Evolutionary conservation across 2,797 vertebrate species (phyloP).

Genomic region (Lacerta bilineata): DNA sequence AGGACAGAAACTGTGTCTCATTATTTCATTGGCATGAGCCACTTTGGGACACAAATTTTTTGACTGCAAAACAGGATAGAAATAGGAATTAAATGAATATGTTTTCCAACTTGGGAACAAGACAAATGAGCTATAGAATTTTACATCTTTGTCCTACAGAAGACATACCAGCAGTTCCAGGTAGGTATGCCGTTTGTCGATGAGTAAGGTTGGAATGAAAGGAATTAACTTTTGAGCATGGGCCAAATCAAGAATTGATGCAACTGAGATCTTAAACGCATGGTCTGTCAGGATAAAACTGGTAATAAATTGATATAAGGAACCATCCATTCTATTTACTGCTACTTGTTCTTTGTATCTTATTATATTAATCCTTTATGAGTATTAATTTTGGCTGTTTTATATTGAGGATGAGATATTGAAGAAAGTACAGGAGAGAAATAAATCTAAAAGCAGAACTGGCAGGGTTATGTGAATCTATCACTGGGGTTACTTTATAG

Average conservation of each 20-base stretch:
- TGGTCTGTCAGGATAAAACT: background rate
- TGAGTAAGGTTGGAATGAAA: background rate
- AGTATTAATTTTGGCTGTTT: constrained; percentile 3
- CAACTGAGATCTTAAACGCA: background rate
- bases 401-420: background rate
- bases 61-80: background rate
- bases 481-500: background rate
- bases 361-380: constrained; percentile 11
- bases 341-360: background rate
- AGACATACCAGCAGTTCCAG: background rate
- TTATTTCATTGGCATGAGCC: background rate
- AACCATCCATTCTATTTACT: constrained; percentile 15
- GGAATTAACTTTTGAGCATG: background rate
- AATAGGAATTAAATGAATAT: background rate
- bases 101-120: background rate
- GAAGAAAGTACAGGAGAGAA: background rate
- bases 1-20: background rate
- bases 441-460: background rate
- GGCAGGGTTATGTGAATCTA: background rate
- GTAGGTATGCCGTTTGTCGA: background rate
- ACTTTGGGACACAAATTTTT: background rate
- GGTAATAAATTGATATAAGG: background rate
- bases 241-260: background rate
- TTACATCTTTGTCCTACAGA: too few relatives aligned
- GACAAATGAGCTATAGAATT: too few relatives aligned